Evolutionary conservation across 1,140 invertebrate species (phyloP).

Genomic region (Caerostris extrusa): DNA sequence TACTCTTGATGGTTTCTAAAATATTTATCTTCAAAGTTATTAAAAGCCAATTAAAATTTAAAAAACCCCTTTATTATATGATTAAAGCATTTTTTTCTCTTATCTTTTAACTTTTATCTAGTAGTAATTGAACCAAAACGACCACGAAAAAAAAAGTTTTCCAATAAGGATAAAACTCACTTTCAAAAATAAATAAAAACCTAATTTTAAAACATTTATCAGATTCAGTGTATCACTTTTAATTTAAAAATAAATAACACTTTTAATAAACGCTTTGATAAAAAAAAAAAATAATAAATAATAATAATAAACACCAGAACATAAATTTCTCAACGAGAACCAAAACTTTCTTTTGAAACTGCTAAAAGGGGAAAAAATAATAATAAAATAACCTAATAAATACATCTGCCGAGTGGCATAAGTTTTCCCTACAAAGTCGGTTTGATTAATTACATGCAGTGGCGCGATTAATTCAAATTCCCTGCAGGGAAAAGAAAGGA

Average conservation of each 20-base stretch:
- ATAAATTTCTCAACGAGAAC: not conserved
- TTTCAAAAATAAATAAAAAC: too few relatives aligned
- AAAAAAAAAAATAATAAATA: not conserved
- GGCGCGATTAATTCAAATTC: constrained; percentile 52
- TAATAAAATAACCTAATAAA: too few relatives aligned
- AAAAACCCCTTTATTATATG: too few relatives aligned
- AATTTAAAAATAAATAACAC: constrained; percentile 19
- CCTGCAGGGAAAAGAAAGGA: constrained; percentile 11
- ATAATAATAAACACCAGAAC: not conserved
- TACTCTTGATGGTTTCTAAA: too few relatives aligned
- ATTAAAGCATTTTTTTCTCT: too few relatives aligned
- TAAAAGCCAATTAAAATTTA: too few relatives aligned
- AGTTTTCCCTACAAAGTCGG: not conserved
- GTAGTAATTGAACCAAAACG: not conserved
- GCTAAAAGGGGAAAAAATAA: not conserved
- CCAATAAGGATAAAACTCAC: not conserved
- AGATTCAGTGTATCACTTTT: constrained; percentile 22
- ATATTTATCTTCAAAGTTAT: too few relatives aligned
- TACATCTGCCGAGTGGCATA: too few relatives aligned
- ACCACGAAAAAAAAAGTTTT: not conserved
- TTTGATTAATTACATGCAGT: constrained; percentile 49
- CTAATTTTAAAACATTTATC: constrained; percentile 21
- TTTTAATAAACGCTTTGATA: not conserved
- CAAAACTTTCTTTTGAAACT: constrained; percentile 14
- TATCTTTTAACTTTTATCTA: too few relatives aligned